phyloP scores from a whole-genome alignment of 2,113 vertebrate species.

The Halcyon senegalensis region DNA sequence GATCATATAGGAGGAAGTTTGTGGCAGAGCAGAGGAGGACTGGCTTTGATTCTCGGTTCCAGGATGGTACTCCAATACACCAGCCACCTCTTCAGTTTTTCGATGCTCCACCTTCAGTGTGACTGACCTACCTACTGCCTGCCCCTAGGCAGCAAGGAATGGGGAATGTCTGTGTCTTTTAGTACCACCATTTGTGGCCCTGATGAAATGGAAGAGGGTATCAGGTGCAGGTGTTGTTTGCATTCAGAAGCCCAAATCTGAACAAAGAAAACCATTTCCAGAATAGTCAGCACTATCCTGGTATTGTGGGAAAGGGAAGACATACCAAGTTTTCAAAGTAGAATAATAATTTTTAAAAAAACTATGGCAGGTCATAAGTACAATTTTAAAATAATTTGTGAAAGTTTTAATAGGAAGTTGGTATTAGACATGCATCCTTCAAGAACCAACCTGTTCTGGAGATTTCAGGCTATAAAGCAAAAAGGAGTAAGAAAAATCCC shows the following conservation, averaged over 20 bases:
- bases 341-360: not conserved
- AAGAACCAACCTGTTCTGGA: not conserved
- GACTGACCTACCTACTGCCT: not conserved
- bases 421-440: not conserved
- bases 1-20: conserved; percentile 37
- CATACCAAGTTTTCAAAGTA: not conserved
- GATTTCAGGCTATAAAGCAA: not conserved
- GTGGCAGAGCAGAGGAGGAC: not conserved
- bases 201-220: not conserved
- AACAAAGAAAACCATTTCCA: conserved; percentile 6
- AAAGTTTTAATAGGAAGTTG: conserved; percentile 10
- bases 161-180: not conserved
- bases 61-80: not conserved
- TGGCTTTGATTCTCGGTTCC: not conserved
- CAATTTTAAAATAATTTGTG: not conserved
- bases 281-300: not conserved
- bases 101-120: not conserved
- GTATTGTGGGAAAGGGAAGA: not conserved
- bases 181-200: not conserved
- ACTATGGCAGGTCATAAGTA: not conserved
- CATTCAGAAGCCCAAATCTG: not conserved
- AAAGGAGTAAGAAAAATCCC: not conserved
- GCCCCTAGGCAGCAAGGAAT: not conserved
- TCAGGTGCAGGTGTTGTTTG: not conserved
- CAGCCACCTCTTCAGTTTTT: not conserved